These are phyloP conservation scores for Dendrolimus houi DNA, from an alignment of 2,888 invertebrate species.

Conservation along the genomic window DNA sequence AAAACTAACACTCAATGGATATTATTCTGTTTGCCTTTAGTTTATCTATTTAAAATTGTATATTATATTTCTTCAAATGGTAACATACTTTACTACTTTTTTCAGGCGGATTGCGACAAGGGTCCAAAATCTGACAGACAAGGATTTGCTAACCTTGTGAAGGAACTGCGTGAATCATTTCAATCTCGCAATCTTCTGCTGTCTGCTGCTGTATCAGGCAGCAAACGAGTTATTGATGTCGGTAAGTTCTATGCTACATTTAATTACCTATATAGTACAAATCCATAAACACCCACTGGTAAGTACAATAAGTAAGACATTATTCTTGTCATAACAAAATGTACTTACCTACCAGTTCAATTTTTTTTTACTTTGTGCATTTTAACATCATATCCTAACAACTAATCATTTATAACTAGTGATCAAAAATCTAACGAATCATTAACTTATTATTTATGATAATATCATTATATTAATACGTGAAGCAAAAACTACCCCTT, in stretches of 20 bases:
- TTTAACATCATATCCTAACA: too few species aligned
- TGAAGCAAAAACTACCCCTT: too few species aligned
- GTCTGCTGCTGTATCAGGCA: conserved; percentile 91
- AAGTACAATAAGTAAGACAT: too few species aligned
- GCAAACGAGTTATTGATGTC: conserved; percentile 87
- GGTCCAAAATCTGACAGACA: conserved; percentile 88
- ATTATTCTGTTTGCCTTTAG: not conserved
- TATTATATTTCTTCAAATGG: not conserved
- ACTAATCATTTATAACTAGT: too few species aligned
- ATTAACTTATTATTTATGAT: too few species aligned
- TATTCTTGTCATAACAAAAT: too few species aligned
- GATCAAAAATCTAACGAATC: too few species aligned
- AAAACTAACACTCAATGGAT: not conserved
- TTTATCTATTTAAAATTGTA: not conserved
- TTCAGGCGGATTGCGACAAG: conserved; percentile 86
- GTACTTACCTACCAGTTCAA: too few species aligned
- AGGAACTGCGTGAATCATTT: conserved; percentile 84
- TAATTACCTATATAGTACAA: too few species aligned
- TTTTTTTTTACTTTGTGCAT: too few species aligned
- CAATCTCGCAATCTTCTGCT: conserved; percentile 82
- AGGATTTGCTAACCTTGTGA: conserved; percentile 84
- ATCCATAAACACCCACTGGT: too few species aligned
- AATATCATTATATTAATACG: too few species aligned
- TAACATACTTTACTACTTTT: conserved; percentile 1
- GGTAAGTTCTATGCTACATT: conserved; percentile 57